Base-by-base conservation (phyloP, 2,888 invertebrate genomes). In the Stenotaenia linearis region DNA sequence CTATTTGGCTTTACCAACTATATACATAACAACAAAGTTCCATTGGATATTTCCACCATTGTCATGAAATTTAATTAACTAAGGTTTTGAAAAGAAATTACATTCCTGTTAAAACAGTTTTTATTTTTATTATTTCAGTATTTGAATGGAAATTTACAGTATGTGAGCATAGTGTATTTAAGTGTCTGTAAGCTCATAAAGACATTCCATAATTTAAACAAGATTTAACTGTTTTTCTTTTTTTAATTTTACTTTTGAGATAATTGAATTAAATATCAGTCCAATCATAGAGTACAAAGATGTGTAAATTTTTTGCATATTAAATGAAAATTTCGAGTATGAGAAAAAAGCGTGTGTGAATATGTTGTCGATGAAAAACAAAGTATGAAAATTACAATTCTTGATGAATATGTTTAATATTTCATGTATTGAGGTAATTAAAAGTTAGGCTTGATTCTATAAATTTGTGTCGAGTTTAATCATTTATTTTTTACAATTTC, bases 161-260 rank as follows among this genome's bases (percentile, higher is more conserved):
- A 15, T 25, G 25, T 69, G 69, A 28, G 69, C 69, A 25, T 69
- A 69, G 12, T n/a, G 69, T 69, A 69, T 69, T 69, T 69, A 69
- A 69, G n/a, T 69, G 69, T 69, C 15, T 15, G 28, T 69, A 28
- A 10, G 69, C 69, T 28, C 69, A 5, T 28, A 69, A 69, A 69
- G 69, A 69, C 69, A 69, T 69, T 69, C 69, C 69, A 5, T 69
- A 69, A 69, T 69, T 69, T 69, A 69, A 69, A 69, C 69, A 69
- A 69, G 69, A 69, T 69, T 50, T 50, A 18, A 15, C 69, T 25
- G 25, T 28, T 69, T 25, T 25, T 69, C n/a, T 10, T 25, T 28
- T 69, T 69, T 69, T 10, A 28, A n/a, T n/a, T n/a, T n/a, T n/a
- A n/a, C n/a, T n/a, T n/a, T 45, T 45, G 15, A 69, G 15, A n/a